Evolutionary conservation across 2,888 invertebrate species (phyloP).

Genomic region (Leptogaster cylindrica): DNA sequence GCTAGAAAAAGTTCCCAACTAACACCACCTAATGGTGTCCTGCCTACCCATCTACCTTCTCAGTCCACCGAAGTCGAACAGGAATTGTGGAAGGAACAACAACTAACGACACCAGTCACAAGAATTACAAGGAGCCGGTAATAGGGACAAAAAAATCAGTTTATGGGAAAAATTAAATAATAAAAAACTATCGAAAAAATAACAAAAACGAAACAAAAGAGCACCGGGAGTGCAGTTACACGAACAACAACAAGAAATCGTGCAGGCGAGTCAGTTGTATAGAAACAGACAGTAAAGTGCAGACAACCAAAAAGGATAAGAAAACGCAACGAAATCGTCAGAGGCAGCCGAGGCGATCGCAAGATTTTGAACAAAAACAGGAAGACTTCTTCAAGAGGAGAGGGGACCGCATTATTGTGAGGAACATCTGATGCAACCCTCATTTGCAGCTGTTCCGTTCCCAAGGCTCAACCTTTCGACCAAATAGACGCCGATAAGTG

Average conservation of each 20-base stretch:
- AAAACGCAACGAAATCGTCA: background rate
- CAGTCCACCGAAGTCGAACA: background rate
- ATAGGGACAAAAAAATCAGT: background rate
- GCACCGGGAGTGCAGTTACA: background rate
- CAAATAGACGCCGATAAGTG: no score
- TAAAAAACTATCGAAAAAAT: background rate
- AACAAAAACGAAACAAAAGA: background rate
- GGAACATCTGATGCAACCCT: conserved; percentile 5
- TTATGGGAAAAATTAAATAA: background rate
- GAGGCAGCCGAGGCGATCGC: background rate
- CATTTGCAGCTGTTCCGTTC: background rate
- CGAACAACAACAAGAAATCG: background rate
- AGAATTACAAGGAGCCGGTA: background rate
- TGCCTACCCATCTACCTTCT: background rate
- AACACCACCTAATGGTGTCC: background rate
- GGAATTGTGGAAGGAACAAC: background rate
- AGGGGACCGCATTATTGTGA: background rate
- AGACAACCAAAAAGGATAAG: background rate
- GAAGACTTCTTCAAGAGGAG: background rate
- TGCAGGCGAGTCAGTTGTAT: background rate
- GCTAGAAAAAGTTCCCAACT: no score
- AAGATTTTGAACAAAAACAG: background rate
- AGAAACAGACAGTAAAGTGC: background rate
- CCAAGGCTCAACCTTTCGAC: no score
- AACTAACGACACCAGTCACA: no score